A percentile compares a stretch with the other conserved stretches of the same genome.
Evolutionary conservation across 1,140 invertebrate species (phyloP).

Genomic region (Propsilocerus akamusi): DNA sequence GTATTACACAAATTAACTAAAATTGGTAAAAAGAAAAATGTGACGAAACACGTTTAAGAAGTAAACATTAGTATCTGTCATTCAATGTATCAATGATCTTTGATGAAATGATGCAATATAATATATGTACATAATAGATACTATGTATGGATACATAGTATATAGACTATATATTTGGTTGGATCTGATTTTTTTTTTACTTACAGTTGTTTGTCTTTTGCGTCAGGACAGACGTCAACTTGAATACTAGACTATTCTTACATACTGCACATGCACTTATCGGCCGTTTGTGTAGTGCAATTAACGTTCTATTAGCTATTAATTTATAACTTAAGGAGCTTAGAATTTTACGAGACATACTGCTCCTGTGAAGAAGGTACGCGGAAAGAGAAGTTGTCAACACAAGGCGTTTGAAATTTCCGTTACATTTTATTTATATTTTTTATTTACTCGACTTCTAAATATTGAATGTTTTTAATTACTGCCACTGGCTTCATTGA

Average conservation of each 20-base stretch:
- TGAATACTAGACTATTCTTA: not conserved
- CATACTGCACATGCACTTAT: not conserved
- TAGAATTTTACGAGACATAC: not conserved
- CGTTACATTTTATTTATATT: not conserved
- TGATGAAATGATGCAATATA: not conserved
- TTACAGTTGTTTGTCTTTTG: not conserved
- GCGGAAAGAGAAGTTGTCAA: not conserved
- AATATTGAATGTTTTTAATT: not conserved
- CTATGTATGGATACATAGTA: not conserved
- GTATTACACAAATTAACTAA: not conserved
- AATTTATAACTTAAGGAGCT: not conserved
- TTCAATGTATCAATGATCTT: not conserved
- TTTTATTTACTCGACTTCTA: not conserved
- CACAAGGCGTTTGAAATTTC: not conserved
- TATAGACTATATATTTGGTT: not conserved
- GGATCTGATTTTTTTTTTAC: not conserved
- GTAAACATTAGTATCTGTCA: not conserved
- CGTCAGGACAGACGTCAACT: not conserved
- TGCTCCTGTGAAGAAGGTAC: not conserved
- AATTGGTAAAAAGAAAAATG: not conserved
- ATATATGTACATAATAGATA: not conserved
- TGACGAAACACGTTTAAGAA: not conserved
- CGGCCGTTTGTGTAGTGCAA: not conserved
- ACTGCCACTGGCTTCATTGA: slow-evolving; percentile 26
- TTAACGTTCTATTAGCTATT: not conserved